Percentiles rank a stretch among this genome's conserved stretches.
These are phyloP conservation scores for Odocoileus hemionus DNA, from an alignment of 2,113 vertebrate species.

Conservation along the genomic window DNA sequence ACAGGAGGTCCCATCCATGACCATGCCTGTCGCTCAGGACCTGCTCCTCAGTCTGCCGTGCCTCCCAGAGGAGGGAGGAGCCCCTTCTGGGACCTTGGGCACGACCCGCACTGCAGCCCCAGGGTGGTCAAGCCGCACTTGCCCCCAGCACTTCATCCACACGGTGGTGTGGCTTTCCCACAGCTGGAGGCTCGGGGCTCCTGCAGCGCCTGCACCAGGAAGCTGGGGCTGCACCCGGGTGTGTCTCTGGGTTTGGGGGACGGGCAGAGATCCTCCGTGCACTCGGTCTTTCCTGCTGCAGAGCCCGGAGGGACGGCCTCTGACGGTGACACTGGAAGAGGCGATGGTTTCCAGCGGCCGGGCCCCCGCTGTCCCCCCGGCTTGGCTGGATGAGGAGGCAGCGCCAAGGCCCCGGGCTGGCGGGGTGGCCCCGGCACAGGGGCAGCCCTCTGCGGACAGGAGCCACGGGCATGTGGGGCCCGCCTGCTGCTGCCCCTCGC, in stretches of 20 bases:
- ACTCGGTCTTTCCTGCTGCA: not conserved
- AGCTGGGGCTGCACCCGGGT: rapidly evolving
- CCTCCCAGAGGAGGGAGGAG: not conserved
- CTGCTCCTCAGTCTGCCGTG: not conserved
- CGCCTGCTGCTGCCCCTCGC: not conserved
- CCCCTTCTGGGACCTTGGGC: not conserved
- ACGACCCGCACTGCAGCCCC: not conserved
- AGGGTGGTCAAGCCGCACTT: not conserved
- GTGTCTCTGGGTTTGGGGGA: not conserved
- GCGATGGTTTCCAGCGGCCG: rapidly evolving
- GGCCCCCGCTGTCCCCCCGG: not conserved
- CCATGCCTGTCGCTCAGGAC: not conserved
- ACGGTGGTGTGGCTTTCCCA: no score
- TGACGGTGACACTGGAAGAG: not conserved
- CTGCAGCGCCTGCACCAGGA: not conserved
- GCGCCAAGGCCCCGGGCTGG: not conserved
- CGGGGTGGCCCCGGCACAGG: rapidly evolving
- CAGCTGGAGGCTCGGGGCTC: not conserved
- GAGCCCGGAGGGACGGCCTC: not conserved
- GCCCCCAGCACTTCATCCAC: not conserved
- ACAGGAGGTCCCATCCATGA: not conserved
- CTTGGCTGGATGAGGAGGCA: rapidly evolving
- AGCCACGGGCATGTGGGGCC: no score
- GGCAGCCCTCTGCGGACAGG: rapidly evolving
- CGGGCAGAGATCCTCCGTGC: not conserved